These are phyloP conservation scores for Poecilobothrus nobilitatus DNA, from an alignment of 2,888 invertebrate genomes.

Conservation along the genomic window DNA sequence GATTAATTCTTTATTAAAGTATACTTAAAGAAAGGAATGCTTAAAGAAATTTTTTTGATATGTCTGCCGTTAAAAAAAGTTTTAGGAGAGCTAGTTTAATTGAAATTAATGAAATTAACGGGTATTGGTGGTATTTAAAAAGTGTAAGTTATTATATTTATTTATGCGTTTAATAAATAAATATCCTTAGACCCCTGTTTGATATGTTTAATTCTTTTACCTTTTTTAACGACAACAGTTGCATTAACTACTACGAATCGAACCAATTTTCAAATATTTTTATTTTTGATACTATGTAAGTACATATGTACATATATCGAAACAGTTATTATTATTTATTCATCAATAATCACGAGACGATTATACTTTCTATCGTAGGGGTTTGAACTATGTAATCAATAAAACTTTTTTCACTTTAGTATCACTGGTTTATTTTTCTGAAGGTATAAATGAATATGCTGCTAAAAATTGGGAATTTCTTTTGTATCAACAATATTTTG, in stretches of 20 bases:
- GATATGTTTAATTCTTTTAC: conserved; percentile 65
- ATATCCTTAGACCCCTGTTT: conserved; percentile 85
- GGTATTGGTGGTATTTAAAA: conserved; percentile 65
- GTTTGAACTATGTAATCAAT: not conserved
- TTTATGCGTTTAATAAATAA: conserved; percentile 20
- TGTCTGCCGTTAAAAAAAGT: too few species aligned
- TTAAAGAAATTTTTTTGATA: too few species aligned
- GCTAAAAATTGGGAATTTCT: conserved; percentile 81
- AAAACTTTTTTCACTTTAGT: conserved; percentile 49
- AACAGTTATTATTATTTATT: too few species aligned
- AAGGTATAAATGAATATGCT: conserved; percentile 82
- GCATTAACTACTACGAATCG: conserved; percentile 75
- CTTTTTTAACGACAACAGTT: conserved; percentile 66
- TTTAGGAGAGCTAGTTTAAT: too few species aligned
- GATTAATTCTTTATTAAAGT: too few species aligned
- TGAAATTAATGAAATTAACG: conserved; percentile 58
- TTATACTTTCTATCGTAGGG: conserved; percentile 9
- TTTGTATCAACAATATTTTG: conserved; percentile 88
- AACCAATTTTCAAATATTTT: conserved; percentile 75
- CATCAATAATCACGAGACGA: too few species aligned
- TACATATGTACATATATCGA: too few species aligned
- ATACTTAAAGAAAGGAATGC: too few species aligned
- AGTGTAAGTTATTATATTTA: conserved; percentile 65
- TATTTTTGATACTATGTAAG: conserved; percentile 74
- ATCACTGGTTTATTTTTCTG: conserved; percentile 78